A percentile compares a stretch with the other conserved stretches of the same genome.
Evolutionary conservation across 2,888 invertebrate genomes (phyloP).

Genomic region (Sialis fuliginosa): DNA sequence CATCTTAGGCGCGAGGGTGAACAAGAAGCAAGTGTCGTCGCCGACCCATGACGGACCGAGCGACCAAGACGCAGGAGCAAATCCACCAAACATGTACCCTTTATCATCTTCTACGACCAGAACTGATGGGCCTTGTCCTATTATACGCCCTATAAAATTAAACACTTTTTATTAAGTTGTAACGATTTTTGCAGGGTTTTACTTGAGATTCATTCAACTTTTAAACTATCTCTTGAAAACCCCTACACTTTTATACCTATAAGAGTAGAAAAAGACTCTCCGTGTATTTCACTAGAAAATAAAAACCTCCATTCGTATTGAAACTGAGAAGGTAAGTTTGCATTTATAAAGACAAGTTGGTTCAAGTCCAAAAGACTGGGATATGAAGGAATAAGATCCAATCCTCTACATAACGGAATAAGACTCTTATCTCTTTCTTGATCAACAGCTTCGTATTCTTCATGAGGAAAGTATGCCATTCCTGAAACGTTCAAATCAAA

Average conservation of each 20-base stretch:
- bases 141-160: constrained; percentile 39
- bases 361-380: constrained; percentile 57
- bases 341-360: constrained; percentile 65
- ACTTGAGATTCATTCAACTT: neutral
- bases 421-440: constrained; percentile 29
- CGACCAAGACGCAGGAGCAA: constrained; percentile 62
- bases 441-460: constrained; percentile 16
- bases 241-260: no score
- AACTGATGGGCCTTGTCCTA: constrained; percentile 66
- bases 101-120: constrained; percentile 67
- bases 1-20: constrained; percentile 66
- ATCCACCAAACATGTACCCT: constrained; percentile 80
- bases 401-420: constrained; percentile 35
- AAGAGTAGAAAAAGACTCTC: constrained; percentile 78
- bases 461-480: constrained; percentile 8
- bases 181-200: neutral
- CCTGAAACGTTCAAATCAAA: no score
- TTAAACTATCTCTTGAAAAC: no score
- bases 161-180: constrained; percentile 6
- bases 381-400: constrained; percentile 58
- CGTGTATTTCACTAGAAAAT: constrained; percentile 73
- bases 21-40: constrained; percentile 62
- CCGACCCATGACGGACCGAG: constrained; percentile 61
- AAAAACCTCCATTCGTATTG: constrained; percentile 73
- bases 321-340: constrained; percentile 54